Base-by-base conservation (phyloP, 2,113 vertebrate genomes). In the Gobiocypris rarus region DNA sequence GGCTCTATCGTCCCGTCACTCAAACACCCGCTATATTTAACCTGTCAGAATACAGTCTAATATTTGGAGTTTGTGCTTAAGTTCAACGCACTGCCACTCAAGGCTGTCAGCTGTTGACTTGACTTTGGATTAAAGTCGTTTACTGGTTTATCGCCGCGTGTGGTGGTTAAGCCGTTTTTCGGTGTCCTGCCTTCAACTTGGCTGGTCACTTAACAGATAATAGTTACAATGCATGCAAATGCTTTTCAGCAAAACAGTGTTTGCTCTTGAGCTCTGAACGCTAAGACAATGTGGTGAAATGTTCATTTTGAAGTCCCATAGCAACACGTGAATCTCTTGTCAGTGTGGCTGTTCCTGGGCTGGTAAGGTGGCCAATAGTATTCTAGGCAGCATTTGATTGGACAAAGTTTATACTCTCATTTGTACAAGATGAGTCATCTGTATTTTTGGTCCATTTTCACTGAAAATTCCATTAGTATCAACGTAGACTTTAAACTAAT, bases 31-130 rank as follows among this genome's bases (percentile, higher is more conserved):
- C 31, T 78, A 75, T 31, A 79, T 79, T 83, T 86, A 84, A 82
- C 67, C 50, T 82, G 58, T 69, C 61, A 70, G 73, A 77, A 65
- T 77, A 26, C 63, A 31, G 19, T n/a, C 63, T 80, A 85, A 85
- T 83, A 45, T 80, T 56, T 78, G 74, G 69, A 85, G 82, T 85
- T 83, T 75, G 43, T 11, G 34, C 31, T 82, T 70, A 52, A 74
- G 48, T 41, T 34, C 17, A 24, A 54, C 54, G 22, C 41, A 77
- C 43, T 24, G 31, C 65, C 48, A 38, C 65, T 81, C 84, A 59
- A 15, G 45, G 26, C 75, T 81, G 86, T 83, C 58, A 75, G 50
- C 54, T 83, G 81, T 79, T 65, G 31, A 87, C 52, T 9, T 69
- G 11, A 19, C 65, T 31, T 67, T 15, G 43, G 76, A 50, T 75